Conservation (phyloP, 2,113 vertebrate genomes). For the Gavialis gangeticus region DNA sequence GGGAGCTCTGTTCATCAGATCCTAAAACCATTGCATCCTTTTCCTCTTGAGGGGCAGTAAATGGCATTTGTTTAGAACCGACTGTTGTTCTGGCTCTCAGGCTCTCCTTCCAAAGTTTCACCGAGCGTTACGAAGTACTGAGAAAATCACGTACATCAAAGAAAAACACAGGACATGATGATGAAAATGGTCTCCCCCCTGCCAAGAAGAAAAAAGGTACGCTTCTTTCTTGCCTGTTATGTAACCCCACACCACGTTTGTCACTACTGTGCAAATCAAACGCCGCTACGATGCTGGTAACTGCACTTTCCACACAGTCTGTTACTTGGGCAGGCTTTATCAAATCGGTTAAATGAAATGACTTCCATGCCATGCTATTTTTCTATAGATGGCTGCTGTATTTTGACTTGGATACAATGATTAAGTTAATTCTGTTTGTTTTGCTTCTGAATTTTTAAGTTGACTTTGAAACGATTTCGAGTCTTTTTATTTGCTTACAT, state of each 20-base stretch:
- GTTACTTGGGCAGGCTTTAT: not conserved
- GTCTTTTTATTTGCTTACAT: slow-evolving; percentile 45
- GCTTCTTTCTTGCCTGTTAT: not conserved
- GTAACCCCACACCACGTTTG: not conserved
- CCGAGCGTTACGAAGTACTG: slow-evolving; percentile 87
- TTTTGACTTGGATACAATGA: not conserved
- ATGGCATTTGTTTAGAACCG: not conserved
- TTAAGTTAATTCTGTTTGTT: not conserved
- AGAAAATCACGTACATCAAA: slow-evolving; percentile 37
- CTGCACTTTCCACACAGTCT: not conserved
- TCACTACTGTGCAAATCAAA: accelerated
- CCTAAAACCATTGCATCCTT: not conserved
- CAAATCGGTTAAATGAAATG: not conserved
- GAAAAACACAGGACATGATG: not conserved
- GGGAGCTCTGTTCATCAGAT: not conserved
- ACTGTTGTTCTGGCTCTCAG: slow-evolving; percentile 71
- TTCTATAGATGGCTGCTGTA: not conserved
- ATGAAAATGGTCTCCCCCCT: not conserved
- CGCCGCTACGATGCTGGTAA: not conserved
- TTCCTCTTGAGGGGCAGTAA: not conserved
- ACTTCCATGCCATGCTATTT: not conserved
- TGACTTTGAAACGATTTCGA: slow-evolving; percentile 7
- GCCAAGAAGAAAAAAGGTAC: slow-evolving; percentile 16
- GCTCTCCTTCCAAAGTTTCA: slow-evolving; percentile 87
- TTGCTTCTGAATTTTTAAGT: slow-evolving; percentile 24